Base-by-base conservation (phyloP, 2,113 vertebrate species). In the Rynchops niger region DNA sequence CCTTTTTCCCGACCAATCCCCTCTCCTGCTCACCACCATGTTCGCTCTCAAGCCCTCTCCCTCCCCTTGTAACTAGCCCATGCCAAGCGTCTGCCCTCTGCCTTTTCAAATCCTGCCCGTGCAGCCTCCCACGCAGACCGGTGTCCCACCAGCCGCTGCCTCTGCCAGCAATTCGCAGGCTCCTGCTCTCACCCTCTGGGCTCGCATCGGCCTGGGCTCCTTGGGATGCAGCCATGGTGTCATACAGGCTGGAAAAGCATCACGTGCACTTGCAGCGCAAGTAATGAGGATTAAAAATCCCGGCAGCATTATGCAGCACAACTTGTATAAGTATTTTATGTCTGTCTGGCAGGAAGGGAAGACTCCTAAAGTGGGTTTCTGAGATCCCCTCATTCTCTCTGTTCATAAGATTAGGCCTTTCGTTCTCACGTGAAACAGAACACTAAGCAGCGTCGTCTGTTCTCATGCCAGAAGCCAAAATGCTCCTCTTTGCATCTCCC, bases 381-480 rank as follows among this genome's bases (percentile, higher is more conserved):
- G 30, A 61, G 58, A 69, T 5, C 16, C 27, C 21, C 1, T 1
- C 52, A 82, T 89, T 55, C 59, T 45, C 61, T 61, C 34, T 61
- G 15, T 36, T 81, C 56, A 12, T 29, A 25, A 36, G 43, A 52
- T 5, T 3, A 0, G 9, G 15, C 20, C 13, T 90, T 80, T 85
- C 70, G n/a, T 30, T 71, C 62, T 87, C 30, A 70, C 40, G 47
- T n/a, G 36, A 76, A 69, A 5, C 15, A 32, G 49, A 70, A 70
- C 62, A 22, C 50, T 81, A 27, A 87, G 5, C 50, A 50, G 55
- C 22, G 42, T 34, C 6, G 3, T 66, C 67, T 58, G 12, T 79
- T 78, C 45, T 78, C 72, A 34, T 58, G 79, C 71, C 78, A 90
- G 79, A 40, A 91, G 87, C n/a, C 59, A 53, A 85, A 96, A 92